Evolutionary conservation across 2,113 vertebrate genomes (phyloP).

Genomic region (Echinops telfairi): DNA sequence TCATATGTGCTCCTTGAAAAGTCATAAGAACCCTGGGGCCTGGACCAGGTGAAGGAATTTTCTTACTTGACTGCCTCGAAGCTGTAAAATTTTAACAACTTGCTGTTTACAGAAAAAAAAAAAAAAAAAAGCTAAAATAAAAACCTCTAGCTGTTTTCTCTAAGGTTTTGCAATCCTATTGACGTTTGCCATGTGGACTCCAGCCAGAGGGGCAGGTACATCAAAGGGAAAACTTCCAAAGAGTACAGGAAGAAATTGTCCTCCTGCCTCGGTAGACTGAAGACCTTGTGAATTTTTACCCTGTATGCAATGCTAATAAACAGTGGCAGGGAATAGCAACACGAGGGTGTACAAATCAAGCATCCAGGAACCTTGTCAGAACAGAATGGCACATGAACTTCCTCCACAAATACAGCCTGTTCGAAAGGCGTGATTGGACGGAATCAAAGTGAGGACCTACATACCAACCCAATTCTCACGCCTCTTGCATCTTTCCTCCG

Average conservation of each 20-base stretch:
- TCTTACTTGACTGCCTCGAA: constrained; percentile 1
- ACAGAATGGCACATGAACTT: not conserved
- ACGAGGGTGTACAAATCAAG: not conserved
- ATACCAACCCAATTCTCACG: constrained; percentile 24
- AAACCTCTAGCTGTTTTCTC: not conserved
- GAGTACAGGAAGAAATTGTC: not conserved
- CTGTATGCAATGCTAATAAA: not conserved
- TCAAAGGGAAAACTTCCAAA: constrained; percentile 1
- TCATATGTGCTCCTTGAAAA: not conserved
- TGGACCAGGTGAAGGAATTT: constrained; percentile 31
- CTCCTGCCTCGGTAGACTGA: not conserved
- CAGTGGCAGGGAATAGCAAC: not conserved
- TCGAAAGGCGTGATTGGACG: not conserved
- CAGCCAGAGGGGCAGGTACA: constrained; percentile 4
- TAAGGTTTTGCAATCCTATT: constrained; percentile 27
- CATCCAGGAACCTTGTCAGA: constrained; percentile 19
- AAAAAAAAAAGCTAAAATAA: not conserved
- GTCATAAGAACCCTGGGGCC: not conserved
- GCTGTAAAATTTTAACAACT: constrained; percentile 40
- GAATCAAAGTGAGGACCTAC: constrained; percentile 25
- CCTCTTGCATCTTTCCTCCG: constrained; percentile 11
- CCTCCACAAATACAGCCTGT: not conserved
- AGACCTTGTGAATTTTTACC: not conserved
- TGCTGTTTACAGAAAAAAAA: not conserved
- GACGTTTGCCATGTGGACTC: not conserved